phyloP scores from a whole-genome alignment of 2,888 invertebrate species.

The Euclidia mi region DNA sequence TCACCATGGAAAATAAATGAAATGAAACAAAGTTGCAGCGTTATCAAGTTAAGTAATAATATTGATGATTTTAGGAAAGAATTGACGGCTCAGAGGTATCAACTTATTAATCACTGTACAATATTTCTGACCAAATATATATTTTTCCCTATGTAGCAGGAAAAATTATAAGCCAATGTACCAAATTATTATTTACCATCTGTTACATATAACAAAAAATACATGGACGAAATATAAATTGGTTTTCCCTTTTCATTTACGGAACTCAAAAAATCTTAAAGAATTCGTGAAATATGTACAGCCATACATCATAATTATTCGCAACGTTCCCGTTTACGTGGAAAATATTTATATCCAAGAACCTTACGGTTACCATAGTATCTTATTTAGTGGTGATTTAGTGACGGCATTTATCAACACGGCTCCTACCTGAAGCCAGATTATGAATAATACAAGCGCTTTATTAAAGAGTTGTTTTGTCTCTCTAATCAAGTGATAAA shows the following conservation, averaged over 20 bases:
- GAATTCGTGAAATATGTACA: constrained; percentile 19
- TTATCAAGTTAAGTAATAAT: too few relatives aligned
- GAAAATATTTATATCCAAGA: constrained; percentile 42
- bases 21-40: too few relatives aligned
- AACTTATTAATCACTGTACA: too few relatives aligned
- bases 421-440: constrained; percentile 37
- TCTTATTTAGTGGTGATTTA: constrained; percentile 75
- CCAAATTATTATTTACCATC: too few relatives aligned
- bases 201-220: too few relatives aligned
- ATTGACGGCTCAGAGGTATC: too few relatives aligned
- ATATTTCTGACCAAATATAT: too few relatives aligned
- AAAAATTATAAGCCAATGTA: too few relatives aligned
- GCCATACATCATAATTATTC: constrained; percentile 40
- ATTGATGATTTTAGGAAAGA: too few relatives aligned
- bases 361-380: constrained; percentile 58
- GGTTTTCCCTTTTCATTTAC: neutral
- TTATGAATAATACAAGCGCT: constrained; percentile 45
- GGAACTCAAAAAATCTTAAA: constrained; percentile 16
- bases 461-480: constrained; percentile 39
- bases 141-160: too few relatives aligned
- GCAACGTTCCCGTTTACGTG: constrained; percentile 55
- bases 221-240: too few relatives aligned
- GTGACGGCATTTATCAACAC: constrained; percentile 75
- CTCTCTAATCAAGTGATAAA: constrained; percentile 5
- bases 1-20: too few relatives aligned